Conservation (phyloP, 2,113 vertebrate genomes). For the Cisticola juncidis region DNA sequence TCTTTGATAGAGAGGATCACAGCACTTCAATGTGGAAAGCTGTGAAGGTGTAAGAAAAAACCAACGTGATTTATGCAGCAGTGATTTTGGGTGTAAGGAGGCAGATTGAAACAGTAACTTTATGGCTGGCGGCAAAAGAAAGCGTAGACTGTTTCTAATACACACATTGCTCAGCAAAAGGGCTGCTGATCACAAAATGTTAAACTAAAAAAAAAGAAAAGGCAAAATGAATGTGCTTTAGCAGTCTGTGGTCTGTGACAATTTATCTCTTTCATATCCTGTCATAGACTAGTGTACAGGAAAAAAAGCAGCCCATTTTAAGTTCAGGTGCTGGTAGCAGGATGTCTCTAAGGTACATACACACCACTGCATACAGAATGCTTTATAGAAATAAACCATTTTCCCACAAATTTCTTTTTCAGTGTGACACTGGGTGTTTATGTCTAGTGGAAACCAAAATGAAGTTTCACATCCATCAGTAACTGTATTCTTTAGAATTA, state of each 20-base stretch:
- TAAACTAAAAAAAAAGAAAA: not conserved
- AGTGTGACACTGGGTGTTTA: not conserved
- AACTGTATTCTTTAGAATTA: not conserved
- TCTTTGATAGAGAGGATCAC: not conserved
- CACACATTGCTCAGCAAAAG: not conserved
- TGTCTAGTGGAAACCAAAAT: not conserved
- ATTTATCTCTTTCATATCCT: not conserved
- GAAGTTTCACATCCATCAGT: not conserved
- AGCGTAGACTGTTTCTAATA: not conserved
- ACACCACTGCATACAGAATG: not conserved
- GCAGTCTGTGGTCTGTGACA: not conserved
- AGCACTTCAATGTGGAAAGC: not conserved
- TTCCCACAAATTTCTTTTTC: not conserved
- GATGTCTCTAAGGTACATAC: not conserved
- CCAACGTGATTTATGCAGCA: fast-evolving
- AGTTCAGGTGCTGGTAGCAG: not conserved
- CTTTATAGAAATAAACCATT: not conserved
- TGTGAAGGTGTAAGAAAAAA: not conserved
- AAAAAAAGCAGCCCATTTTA: not conserved
- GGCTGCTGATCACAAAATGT: not conserved
- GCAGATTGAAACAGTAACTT: not conserved
- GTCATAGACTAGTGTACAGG: not conserved
- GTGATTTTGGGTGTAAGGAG: not conserved
- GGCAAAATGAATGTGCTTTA: not conserved
- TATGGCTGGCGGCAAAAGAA: fast-evolving